Conservation (phyloP, 2,888 invertebrate genomes). For the Cartodere bifasciata region DNA sequence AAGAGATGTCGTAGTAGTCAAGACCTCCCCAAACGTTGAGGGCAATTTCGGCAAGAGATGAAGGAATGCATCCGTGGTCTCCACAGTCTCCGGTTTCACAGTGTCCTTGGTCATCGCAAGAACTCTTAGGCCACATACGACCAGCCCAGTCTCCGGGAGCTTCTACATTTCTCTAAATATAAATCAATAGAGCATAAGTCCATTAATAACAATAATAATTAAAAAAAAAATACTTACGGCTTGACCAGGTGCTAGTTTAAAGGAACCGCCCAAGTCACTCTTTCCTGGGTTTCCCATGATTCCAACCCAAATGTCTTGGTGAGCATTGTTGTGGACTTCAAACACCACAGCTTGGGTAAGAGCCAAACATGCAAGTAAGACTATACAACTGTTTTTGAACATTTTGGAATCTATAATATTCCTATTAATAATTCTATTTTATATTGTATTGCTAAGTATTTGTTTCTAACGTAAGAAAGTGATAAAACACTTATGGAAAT, state of each 20-base stretch:
- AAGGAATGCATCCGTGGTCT: conserved; percentile 23
- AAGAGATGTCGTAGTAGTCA: conserved; percentile 34
- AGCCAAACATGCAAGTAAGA: no score
- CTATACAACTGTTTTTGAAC: no score
- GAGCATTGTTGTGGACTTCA: conserved; percentile 6
- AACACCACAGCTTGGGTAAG: no score
- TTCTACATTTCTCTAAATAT: conserved; percentile 11
- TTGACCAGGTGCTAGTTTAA: conserved; percentile 3
- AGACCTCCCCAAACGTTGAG: conserved; percentile 20
- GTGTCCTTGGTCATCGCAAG: conserved; percentile 20
- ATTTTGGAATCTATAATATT: no score
- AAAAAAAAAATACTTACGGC: conserved; percentile 5
- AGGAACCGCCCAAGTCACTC: conserved; percentile 5
- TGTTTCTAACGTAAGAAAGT: no score
- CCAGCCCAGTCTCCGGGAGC: conserved; percentile 20
- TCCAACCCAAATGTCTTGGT: conserved; percentile 8
- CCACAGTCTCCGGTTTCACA: conserved; percentile 27
- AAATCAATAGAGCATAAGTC: no score
- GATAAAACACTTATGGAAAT: no score
- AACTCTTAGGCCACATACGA: conserved; percentile 27
- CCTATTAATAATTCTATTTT: no score
- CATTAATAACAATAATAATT: no score
- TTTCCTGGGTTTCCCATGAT: conserved; percentile 8
- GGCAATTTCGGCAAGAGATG: conserved; percentile 29
- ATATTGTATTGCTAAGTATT: no score